A percentile compares a stretch with the other conserved stretches of the same genome.
These are phyloP conservation scores for Pholis gunnellus DNA, from an alignment of 2,113 vertebrate genomes.

Conservation along the genomic window DNA sequence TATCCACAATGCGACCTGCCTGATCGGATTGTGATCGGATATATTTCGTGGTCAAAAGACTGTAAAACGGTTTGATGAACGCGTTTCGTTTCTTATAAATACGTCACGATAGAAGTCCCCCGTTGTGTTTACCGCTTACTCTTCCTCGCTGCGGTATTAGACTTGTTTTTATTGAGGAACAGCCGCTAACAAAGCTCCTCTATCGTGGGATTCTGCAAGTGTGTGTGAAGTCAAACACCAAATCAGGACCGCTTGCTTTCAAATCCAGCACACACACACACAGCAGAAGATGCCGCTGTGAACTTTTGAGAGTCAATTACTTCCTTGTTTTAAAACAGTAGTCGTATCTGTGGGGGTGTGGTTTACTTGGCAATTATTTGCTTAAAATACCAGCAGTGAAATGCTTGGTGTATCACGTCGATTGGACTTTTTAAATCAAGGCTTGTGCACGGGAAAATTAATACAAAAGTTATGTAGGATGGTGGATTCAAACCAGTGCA, in stretches of 20 bases:
- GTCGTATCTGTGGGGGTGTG: conserved; percentile 14
- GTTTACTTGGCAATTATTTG: conserved; percentile 62
- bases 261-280: conserved; percentile 15
- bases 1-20: no score
- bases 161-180: no score
- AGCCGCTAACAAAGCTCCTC: background rate
- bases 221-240: conserved; percentile 12
- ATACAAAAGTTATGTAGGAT: conserved; percentile 41
- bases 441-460: conserved; percentile 17
- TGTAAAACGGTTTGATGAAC: no score
- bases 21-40: no score
- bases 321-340: conserved; percentile 34
- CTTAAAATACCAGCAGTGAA: conserved; percentile 35
- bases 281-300: conserved; percentile 31
- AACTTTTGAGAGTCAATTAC: conserved; percentile 66
- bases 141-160: no score
- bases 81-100: no score
- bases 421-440: conserved; percentile 40
- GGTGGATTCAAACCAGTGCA: conserved; percentile 51
- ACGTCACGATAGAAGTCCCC: no score
- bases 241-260: conserved; percentile 18
- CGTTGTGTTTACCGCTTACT: no score
- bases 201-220: background rate
- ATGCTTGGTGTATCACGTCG: conserved; percentile 44
- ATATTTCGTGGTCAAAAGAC: no score